Percentiles rank a stretch among this genome's conserved stretches.
phyloP scores from a whole-genome alignment of 1,140 invertebrate species.

The Psilanteris sp. region DNA sequence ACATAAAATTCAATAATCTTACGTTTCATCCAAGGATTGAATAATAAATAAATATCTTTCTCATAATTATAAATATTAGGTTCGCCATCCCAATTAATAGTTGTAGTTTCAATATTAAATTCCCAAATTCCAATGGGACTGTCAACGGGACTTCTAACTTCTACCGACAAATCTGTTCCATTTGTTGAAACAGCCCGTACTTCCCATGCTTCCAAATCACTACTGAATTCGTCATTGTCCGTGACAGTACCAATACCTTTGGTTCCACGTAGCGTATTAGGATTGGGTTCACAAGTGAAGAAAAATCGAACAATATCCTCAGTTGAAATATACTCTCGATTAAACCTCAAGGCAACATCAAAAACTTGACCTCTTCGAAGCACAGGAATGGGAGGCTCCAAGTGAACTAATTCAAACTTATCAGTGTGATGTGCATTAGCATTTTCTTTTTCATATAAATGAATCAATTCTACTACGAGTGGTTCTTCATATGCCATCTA shows the following conservation, averaged over 20 bases:
- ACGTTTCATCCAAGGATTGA: conserved; percentile 92
- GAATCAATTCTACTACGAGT: conserved; percentile 76
- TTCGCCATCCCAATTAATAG: conserved; percentile 46
- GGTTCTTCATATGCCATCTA: conserved; percentile 66
- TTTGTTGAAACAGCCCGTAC: conserved; percentile 66
- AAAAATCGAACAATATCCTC: conserved; percentile 71
- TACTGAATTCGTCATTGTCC: conserved; percentile 65
- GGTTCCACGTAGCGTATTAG: conserved; percentile 72
- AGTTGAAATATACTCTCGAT: conserved; percentile 71
- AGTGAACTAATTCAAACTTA: conserved; percentile 80
- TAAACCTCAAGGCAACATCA: conserved; percentile 79
- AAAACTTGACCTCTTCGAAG: conserved; percentile 82
- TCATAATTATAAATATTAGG: conserved; percentile 69
- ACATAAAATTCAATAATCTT: neutral
- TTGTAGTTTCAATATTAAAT: conserved; percentile 73
- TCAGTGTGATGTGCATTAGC: conserved; percentile 80
- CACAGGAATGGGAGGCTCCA: conserved; percentile 75
- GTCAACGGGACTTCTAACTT: conserved; percentile 75
- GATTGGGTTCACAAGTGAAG: conserved; percentile 74
- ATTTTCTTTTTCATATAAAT: conserved; percentile 81
- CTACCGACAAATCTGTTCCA: conserved; percentile 69
- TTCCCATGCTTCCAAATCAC: conserved; percentile 73
- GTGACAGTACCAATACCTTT: conserved; percentile 68
- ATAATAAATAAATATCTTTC: conserved; percentile 85
- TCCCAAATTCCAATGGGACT: conserved; percentile 75